These are phyloP conservation scores for Eupelmus urozonus DNA, from an alignment of 2,888 invertebrate species.

Conservation along the genomic window DNA sequence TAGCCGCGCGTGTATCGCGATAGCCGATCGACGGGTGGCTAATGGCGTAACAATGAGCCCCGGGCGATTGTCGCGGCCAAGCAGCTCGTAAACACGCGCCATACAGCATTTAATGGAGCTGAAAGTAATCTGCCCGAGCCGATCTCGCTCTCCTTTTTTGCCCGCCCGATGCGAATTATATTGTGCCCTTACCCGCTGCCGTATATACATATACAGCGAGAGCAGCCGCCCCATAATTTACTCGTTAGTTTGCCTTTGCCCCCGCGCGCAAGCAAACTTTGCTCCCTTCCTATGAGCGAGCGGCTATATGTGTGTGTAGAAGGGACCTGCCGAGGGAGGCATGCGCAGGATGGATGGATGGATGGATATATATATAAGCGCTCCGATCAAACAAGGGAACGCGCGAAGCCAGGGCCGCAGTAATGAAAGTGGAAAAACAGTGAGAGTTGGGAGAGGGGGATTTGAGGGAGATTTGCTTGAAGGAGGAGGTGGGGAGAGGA, in stretches of 20 bases:
- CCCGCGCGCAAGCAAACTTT: slow-evolving; percentile 35
- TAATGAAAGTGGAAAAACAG: background rate
- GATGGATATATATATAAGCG: slow-evolving; percentile 22
- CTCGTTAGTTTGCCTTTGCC: slow-evolving; percentile 70
- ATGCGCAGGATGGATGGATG: too few species aligned
- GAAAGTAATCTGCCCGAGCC: slow-evolving; percentile 71
- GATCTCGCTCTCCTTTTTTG: slow-evolving; percentile 63
- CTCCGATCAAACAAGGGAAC: slow-evolving; percentile 60
- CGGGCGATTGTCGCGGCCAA: slow-evolving; percentile 64
- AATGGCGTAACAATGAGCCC: slow-evolving; percentile 64
- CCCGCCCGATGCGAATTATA: slow-evolving; percentile 19
- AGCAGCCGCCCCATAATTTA: slow-evolving; percentile 74
- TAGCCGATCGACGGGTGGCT: slow-evolving; percentile 44
- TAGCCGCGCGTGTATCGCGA: slow-evolving; percentile 32
- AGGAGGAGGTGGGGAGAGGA: too few species aligned
- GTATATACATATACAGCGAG: too few species aligned
- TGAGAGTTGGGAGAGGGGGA: background rate
- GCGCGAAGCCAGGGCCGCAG: slow-evolving; percentile 16
- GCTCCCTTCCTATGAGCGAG: background rate
- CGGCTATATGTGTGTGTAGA: slow-evolving; percentile 56
- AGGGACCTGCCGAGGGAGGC: too few species aligned
- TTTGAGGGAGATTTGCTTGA: too few species aligned
- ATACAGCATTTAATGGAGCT: slow-evolving; percentile 69
- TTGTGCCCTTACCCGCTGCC: slow-evolving; percentile 17
- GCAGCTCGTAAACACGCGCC: slow-evolving; percentile 65